Conservation (phyloP, 2,888 invertebrate genomes). For the Caenorhabditis sp. region DNA sequence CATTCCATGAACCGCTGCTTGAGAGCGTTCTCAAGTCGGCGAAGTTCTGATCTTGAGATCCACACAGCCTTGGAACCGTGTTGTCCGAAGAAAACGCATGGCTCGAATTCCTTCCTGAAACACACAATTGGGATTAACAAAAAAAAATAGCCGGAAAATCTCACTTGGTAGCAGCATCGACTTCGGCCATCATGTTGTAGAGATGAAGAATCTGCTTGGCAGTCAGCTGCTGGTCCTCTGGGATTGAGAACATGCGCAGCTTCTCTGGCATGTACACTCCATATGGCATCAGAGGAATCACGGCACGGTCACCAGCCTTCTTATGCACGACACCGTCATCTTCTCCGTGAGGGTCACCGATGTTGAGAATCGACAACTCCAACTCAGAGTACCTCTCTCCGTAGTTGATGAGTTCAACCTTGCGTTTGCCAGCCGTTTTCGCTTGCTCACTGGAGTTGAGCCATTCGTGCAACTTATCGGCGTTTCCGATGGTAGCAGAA, state of each 20-base stretch:
- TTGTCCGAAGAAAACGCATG: conserved; percentile 77
- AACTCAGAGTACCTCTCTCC: conserved; percentile 81
- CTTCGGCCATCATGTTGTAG: conserved; percentile 77
- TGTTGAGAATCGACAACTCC: conserved; percentile 78
- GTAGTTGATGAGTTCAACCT: conserved; percentile 76
- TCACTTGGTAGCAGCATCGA: conserved; percentile 77
- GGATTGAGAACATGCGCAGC: conserved; percentile 81
- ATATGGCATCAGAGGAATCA: conserved; percentile 78
- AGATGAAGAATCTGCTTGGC: conserved; percentile 79
- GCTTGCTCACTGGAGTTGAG: conserved; percentile 73
- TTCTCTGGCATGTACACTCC: conserved; percentile 82
- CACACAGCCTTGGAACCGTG: conserved; percentile 72
- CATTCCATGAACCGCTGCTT: conserved; percentile 80
- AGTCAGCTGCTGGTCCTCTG: conserved; percentile 81
- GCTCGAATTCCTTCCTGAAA: conserved; percentile 77
- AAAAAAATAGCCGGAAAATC: conserved; percentile 21
- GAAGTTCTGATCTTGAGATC: conserved; percentile 76
- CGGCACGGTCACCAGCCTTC: conserved; percentile 30
- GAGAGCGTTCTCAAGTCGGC: conserved; percentile 75
- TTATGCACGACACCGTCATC: conserved; percentile 44
- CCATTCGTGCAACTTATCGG: conserved; percentile 78
- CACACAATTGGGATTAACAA: neutral
- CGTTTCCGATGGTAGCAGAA: conserved; percentile 82
- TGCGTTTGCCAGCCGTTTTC: conserved; percentile 74
- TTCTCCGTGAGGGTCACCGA: conserved; percentile 66